Conservation (phyloP, 2,888 invertebrate species). For the Serripes groenlandicus region DNA sequence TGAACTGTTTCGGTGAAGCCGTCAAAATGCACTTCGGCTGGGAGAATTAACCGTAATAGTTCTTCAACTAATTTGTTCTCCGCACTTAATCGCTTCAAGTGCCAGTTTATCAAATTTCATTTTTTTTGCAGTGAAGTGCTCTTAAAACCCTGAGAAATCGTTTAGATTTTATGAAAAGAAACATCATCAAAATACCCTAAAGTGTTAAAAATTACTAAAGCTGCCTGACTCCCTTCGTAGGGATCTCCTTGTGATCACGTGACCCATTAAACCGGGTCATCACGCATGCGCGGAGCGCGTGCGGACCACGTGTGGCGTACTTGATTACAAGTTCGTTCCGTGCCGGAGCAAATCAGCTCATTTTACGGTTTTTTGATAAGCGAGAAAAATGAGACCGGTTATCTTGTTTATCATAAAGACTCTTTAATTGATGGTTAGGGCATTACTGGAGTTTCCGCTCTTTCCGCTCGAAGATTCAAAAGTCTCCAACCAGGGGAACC, state of each 20-base stretch:
- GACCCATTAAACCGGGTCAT: constrained; percentile 64
- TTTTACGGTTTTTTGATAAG: constrained; percentile 65
- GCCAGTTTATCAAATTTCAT: constrained; percentile 53
- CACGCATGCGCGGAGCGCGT: constrained; percentile 65
- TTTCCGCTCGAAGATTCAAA: constrained; percentile 51
- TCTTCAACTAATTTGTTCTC: constrained; percentile 59
- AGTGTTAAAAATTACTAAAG: constrained; percentile 23
- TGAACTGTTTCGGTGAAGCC: constrained; percentile 40
- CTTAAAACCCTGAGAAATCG: constrained; percentile 27
- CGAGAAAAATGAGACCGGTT: constrained; percentile 64
- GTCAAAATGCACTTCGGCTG: constrained; percentile 44
- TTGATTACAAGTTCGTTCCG: constrained; percentile 65
- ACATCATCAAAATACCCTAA: constrained; percentile 42
- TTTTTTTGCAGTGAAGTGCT: constrained; percentile 43
- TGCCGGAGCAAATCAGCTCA: constrained; percentile 63
- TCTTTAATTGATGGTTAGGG: constrained; percentile 56
- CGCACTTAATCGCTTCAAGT: constrained; percentile 47
- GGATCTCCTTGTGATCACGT: constrained; percentile 60
- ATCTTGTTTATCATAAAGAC: constrained; percentile 63
- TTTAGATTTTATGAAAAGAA: constrained; percentile 43
- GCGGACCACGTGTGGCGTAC: constrained; percentile 68
- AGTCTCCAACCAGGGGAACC: constrained; percentile 48
- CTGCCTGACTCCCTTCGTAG: constrained; percentile 5
- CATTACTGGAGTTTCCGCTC: constrained; percentile 27
- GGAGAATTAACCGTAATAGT: constrained; percentile 46